Evolutionary conservation across 1,140 invertebrate species (phyloP), one percentile per base, ranked within the genome.

Genomic region (Drosophila bocqueti): DNA sequence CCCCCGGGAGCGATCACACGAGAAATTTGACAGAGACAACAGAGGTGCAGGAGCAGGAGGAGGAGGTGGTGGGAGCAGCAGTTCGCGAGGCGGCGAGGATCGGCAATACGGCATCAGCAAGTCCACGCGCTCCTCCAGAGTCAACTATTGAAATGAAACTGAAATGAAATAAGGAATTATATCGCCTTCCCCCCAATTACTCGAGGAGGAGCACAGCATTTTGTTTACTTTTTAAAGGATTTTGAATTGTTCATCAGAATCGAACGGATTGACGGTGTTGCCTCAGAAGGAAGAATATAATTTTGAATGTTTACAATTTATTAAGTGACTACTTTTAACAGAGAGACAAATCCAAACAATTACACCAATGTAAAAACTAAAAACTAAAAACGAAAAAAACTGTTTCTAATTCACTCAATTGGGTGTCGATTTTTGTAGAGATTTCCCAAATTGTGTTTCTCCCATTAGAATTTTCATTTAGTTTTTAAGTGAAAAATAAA

Each of bases 21-120:
- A 93, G 2, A 92, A 92, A 65, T 92, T 92, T 43, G 92, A 93
- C 50, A 50, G 89, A 9, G 85, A 89, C n/a, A n/a, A n/a, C n/a
- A n/a, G 85, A 11, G 78, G 76, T 0, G 75, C 63, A 0, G 60
- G 60, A n/a, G 46, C 16, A 31, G 49, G 47, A n/a, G 46, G 47
- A n/a, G 46, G 9, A 31, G 49, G 47, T 0, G 47, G 21, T 11
- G 82, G 54, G 2, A n/a, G 66, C 31, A 78, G 83, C 26, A 74
- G 75, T 46, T 81, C 83, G 5, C 75, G 87, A 9, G 75, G 76
- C 47, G 75, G 76, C 47, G 91, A 92, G 65, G 91, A 92, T n/a
- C 89, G 91, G 24, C 84, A 91, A 11, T 93, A 93, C 55, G 68
- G 55, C 54, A 42, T 82, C 18, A 78, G 80, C 45, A 93, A 93